Evolutionary conservation across 1,140 invertebrate genomes (phyloP).

Genomic region (Trialeurodes vaporariorum): DNA sequence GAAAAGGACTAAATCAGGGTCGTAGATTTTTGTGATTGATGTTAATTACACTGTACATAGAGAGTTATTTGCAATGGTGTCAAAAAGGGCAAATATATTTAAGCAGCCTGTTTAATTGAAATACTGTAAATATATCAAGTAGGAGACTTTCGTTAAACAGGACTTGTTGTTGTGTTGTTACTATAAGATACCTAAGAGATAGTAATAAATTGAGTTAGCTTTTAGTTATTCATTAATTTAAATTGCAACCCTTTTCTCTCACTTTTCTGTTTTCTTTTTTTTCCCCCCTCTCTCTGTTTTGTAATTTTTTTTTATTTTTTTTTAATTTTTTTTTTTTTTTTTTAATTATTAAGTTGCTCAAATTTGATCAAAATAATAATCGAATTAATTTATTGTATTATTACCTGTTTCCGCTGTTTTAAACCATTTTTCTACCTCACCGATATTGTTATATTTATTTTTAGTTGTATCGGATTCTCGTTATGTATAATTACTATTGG

Average conservation of each 20-base stretch:
- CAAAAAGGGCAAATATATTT: neutral
- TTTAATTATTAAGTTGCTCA: neutral
- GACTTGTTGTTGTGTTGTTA: neutral
- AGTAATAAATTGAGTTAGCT: neutral
- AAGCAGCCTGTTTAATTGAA: neutral
- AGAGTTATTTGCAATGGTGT: neutral
- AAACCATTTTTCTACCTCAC: neutral
- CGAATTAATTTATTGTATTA: neutral
- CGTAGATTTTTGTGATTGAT: neutral
- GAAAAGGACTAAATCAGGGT: too few species aligned
- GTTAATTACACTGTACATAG: neutral
- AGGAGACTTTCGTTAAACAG: neutral
- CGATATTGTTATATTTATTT: neutral
- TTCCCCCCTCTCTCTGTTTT: too few species aligned
- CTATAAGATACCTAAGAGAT: neutral
- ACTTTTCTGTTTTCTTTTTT: neutral
- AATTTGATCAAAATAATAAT: conserved; percentile 1
- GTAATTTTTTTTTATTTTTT: neutral
- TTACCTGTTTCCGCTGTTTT: neutral
- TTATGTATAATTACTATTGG: neutral
- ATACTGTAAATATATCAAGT: neutral
- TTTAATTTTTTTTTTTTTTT: neutral
- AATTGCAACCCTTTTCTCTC: neutral
- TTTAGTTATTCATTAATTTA: neutral
- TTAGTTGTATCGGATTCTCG: neutral